A percentile compares a stretch with the other conserved stretches of the same genome.
Evolutionary conservation across 1,140 invertebrate genomes (phyloP).

Genomic region (Drosophila tani): DNA sequence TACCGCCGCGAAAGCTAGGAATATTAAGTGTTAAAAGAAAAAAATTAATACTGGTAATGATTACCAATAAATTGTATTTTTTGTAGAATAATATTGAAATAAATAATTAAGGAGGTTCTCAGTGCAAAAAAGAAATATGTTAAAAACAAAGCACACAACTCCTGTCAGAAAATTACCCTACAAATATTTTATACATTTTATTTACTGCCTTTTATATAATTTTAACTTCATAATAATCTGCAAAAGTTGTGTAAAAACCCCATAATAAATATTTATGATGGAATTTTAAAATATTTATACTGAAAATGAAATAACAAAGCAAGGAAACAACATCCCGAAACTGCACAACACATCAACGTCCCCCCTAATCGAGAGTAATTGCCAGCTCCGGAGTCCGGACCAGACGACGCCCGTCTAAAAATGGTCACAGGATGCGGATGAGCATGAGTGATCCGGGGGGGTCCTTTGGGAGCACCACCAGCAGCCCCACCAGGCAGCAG

Average conservation of each 20-base stretch:
- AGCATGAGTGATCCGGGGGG: conserved; percentile 7
- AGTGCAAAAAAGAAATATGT: too few species aligned
- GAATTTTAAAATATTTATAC: background rate
- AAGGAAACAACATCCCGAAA: background rate
- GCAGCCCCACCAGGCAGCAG: conserved; percentile 6
- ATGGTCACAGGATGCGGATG: conserved; percentile 61
- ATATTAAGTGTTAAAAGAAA: background rate
- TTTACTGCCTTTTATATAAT: too few species aligned
- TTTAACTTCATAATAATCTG: background rate
- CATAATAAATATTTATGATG: background rate
- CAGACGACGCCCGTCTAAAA: conserved; percentile 48
- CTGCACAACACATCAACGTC: conserved; percentile 1
- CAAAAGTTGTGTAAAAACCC: background rate
- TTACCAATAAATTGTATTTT: too few species aligned
- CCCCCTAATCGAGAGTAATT: conserved; percentile 16
- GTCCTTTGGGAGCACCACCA: conserved; percentile 58
- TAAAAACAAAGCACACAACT: too few species aligned
- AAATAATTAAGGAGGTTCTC: too few species aligned
- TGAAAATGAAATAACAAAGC: background rate
- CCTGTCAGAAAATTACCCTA: too few species aligned
- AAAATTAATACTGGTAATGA: too few species aligned
- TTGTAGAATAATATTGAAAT: too few species aligned
- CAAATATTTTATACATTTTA: too few species aligned
- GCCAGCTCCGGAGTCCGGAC: conserved; percentile 6
- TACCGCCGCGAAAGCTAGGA: background rate